Evolutionary conservation across 2,888 invertebrate species (phyloP), one percentile per base, ranked within the genome.

Genomic region (Mythimna loreyi): DNA sequence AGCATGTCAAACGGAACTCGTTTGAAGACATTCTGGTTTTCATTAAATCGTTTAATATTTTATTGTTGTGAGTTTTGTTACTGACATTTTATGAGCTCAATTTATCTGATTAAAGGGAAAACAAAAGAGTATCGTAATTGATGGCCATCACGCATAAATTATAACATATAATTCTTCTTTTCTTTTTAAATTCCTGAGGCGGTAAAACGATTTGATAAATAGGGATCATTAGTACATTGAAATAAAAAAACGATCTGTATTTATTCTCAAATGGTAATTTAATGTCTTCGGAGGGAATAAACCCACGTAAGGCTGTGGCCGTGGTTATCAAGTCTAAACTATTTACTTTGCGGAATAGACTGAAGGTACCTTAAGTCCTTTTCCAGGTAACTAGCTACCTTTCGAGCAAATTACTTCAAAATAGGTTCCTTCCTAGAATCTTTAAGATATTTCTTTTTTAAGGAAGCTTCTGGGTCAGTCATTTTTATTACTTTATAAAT

Each of bases 171-270:
- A 28, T 28, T 28, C 28, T 25, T 8, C 45, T 50, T 13, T 45
- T 57, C 6, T 55, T 25, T 50, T 47, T n/a, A n/a, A 28, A 59
- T 72, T 60, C 13, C 11, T 33, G 55, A 73, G 49, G 55, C 36
- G 1, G 3, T 59, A 55, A 55, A 72, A 28, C 9, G 19, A 36
- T 36, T 53, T 59, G 23, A 78, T 77, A 77, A 78, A 71, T 45
- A 49, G 11, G n/a, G 19, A 19, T 55, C n/a, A 47, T 53, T 53
- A 49, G 30, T 70, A 69, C 23, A 58, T 40, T 70, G 11, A 47
- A 53, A 57, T 52, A 1, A 55, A 70, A 58, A 13, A 49, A n/a
- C 3, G 11, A 55, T 1, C 9, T 25, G 1, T 47, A 2, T 40
- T 28, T 47, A 2, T 40, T 28, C 33, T 23, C 23, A 23, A 40